Evolutionary conservation across 2,888 invertebrate species (phyloP).

Genomic region (Ophonus ardosiacus): DNA sequence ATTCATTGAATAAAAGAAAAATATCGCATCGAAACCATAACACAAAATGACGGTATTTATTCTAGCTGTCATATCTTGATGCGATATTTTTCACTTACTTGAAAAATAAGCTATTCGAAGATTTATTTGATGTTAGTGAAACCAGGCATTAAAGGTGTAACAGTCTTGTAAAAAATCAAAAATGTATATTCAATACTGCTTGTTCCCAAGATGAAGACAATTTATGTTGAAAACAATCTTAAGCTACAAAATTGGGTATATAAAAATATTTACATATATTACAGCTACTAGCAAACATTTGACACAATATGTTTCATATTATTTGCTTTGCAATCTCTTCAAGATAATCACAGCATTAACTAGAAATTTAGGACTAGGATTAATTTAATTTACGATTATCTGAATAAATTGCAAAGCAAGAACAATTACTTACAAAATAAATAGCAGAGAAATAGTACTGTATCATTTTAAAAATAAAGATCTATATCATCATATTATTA

Average conservation of each 20-base stretch:
- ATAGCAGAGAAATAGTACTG: constrained; percentile 46
- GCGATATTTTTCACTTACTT: no score
- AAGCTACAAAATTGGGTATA: constrained; percentile 34
- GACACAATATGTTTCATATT: constrained; percentile 21
- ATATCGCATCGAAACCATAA: no score
- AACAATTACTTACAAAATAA: constrained; percentile 57
- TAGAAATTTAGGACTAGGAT: constrained; percentile 21
- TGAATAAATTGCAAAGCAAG: not conserved
- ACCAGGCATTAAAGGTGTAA: constrained; percentile 1
- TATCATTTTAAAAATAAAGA: constrained; percentile 58
- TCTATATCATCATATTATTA: constrained; percentile 56
- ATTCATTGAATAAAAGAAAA: no score
- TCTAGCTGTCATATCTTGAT: no score
- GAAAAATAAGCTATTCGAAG: no score
- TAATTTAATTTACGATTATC: constrained; percentile 11
- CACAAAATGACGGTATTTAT: no score
- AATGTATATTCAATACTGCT: constrained; percentile 49
- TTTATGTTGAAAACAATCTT: constrained; percentile 45
- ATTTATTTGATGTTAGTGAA: no score
- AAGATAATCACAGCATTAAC: not conserved
- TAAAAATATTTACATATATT: constrained; percentile 54
- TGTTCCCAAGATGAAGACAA: constrained; percentile 39
- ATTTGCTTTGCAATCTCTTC: constrained; percentile 16
- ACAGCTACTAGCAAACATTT: constrained; percentile 59
- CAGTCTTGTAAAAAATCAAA: constrained; percentile 49